These are phyloP conservation scores for Papilio protenor DNA, from an alignment of 2,888 invertebrate genomes.

Conservation along the genomic window DNA sequence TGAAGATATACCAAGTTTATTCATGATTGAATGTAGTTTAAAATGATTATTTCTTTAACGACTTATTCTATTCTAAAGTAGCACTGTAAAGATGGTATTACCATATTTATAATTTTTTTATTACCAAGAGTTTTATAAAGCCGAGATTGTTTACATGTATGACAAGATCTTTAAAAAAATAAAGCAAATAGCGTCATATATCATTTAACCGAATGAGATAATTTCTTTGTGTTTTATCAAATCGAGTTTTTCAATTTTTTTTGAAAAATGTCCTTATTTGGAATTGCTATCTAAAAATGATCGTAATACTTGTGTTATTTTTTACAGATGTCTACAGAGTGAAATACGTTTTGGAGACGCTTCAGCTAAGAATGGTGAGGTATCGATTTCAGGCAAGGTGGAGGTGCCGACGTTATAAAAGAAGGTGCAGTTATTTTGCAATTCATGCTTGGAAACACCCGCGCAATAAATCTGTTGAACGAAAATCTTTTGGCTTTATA, in stretches of 20 bases:
- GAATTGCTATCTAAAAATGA: not conserved
- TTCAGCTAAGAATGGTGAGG: slow-evolving; percentile 6
- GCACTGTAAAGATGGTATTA: too few species aligned
- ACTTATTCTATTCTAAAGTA: not conserved
- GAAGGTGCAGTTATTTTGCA: slow-evolving; percentile 26
- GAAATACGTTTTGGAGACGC: slow-evolving; percentile 10
- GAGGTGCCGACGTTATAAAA: not conserved
- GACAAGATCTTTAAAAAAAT: too few species aligned
- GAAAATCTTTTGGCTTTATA: not conserved
- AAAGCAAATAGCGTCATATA: too few species aligned
- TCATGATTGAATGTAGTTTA: not conserved
- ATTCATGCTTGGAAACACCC: slow-evolving; percentile 19
- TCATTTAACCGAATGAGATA: too few species aligned
- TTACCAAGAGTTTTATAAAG: too few species aligned
- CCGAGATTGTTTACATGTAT: too few species aligned
- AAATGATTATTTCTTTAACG: not conserved
- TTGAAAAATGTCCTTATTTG: not conserved
- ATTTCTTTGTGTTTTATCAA: too few species aligned
- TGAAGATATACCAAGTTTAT: not conserved
- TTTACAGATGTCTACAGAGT: not conserved
- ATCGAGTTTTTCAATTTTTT: too few species aligned
- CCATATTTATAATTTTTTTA: too few species aligned
- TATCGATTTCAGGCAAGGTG: slow-evolving; percentile 22
- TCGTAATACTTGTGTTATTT: not conserved
- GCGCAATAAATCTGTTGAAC: not conserved